phyloP scores from a whole-genome alignment of 2,797 vertebrate species.

The Furcifer pardalis region DNA sequence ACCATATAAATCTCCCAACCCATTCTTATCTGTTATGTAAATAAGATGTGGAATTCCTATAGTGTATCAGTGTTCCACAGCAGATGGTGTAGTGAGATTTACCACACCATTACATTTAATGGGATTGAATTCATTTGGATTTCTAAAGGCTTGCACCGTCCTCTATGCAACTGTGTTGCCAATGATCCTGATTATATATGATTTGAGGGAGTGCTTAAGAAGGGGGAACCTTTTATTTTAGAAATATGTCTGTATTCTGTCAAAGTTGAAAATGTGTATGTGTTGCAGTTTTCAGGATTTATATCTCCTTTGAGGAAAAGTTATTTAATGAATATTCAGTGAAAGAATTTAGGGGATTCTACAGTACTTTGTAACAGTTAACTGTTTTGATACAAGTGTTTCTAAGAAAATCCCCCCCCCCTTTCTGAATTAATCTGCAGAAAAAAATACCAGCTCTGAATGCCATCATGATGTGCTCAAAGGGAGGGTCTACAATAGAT shows the following conservation, averaged over 20 bases:
- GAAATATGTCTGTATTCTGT: slow-evolving; percentile 79
- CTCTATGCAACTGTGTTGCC: slow-evolving; percentile 76
- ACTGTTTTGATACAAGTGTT: slow-evolving; percentile 64
- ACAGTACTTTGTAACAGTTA: slow-evolving; percentile 76
- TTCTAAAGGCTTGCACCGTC: slow-evolving; percentile 83
- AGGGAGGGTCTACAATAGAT: neutral
- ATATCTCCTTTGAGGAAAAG: slow-evolving; percentile 68
- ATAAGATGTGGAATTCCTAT: slow-evolving; percentile 86
- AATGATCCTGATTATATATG: slow-evolving; percentile 81
- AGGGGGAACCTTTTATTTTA: slow-evolving; percentile 67
- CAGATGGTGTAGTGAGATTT: slow-evolving; percentile 86
- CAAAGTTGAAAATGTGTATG: slow-evolving; percentile 76
- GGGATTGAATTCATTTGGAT: slow-evolving; percentile 86
- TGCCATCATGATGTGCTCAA: neutral
- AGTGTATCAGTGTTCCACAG: slow-evolving; percentile 80
- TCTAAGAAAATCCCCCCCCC: slow-evolving; percentile 52
- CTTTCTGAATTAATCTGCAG: slow-evolving; percentile 1
- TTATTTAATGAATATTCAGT: slow-evolving; percentile 82
- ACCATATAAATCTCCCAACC: slow-evolving; percentile 79
- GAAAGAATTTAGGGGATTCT: slow-evolving; percentile 66
- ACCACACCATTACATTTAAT: slow-evolving; percentile 88
- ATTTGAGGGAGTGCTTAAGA: slow-evolving; percentile 80
- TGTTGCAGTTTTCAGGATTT: slow-evolving; percentile 74
- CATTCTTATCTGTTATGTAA: slow-evolving; percentile 86
- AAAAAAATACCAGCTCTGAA: slow-evolving; percentile 19